Evolutionary conservation across 2,888 invertebrate species (phyloP).

Genomic region (Acholoe squamosa): DNA sequence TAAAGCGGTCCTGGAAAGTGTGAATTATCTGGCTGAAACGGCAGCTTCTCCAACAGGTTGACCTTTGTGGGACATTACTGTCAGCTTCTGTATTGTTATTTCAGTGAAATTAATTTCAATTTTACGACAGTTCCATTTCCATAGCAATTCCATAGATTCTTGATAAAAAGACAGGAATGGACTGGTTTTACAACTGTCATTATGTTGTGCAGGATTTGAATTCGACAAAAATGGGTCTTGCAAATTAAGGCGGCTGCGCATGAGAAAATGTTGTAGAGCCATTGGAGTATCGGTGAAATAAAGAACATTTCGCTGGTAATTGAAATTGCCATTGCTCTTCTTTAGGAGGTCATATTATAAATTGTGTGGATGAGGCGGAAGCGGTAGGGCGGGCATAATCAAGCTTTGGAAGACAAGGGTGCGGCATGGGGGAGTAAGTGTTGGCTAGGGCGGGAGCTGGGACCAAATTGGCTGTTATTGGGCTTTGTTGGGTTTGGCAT

Average conservation of each 20-base stretch:
- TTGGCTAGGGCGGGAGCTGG: no score
- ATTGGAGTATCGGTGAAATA: not conserved
- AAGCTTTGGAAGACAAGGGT: not conserved
- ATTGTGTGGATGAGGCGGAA: not conserved
- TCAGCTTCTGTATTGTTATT: not conserved
- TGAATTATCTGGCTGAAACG: no score
- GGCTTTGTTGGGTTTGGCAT: no score
- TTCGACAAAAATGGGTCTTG: not conserved
- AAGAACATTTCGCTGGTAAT: not conserved
- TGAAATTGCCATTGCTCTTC: slow-evolving; percentile 4
- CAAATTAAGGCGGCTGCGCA: not conserved
- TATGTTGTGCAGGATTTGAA: not conserved
- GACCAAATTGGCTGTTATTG: no score
- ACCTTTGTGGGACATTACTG: not conserved
- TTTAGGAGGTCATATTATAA: not conserved
- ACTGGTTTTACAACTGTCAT: not conserved
- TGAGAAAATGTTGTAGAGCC: slow-evolving; percentile 5
- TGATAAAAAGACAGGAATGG: not conserved
- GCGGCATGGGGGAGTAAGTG: no score
- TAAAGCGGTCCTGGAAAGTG: no score
- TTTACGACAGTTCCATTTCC: not conserved
- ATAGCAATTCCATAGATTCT: not conserved
- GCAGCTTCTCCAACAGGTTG: not conserved
- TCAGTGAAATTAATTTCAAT: slow-evolving; percentile 5
- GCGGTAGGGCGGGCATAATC: not conserved